phyloP scores from a whole-genome alignment of 1,140 invertebrate genomes.

The Bombus superbus region DNA sequence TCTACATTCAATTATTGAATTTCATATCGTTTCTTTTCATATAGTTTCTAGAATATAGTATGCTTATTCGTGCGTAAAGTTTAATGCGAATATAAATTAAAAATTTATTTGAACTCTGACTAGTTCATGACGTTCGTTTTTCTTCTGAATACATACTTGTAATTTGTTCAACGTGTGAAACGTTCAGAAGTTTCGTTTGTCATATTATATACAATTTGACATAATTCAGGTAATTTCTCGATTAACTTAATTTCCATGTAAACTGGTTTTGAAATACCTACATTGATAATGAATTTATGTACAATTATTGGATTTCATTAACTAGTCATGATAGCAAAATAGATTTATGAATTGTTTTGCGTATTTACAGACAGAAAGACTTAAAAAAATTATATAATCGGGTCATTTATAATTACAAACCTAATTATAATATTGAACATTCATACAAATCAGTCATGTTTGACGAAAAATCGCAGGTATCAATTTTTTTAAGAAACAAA shows the following conservation, averaged over 20 bases:
- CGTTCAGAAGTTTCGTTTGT: not conserved
- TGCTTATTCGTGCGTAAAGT: not conserved
- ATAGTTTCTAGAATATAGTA: too few species aligned
- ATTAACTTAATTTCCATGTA: not conserved
- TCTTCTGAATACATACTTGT: slow-evolving; percentile 6
- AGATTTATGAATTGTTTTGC: not conserved
- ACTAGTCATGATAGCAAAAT: not conserved
- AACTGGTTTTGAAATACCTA: not conserved
- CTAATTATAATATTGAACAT: not conserved
- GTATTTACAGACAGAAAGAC: slow-evolving; percentile 25
- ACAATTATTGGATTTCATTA: not conserved
- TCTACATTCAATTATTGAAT: not conserved
- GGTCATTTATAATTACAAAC: not conserved
- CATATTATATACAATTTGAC: not conserved
- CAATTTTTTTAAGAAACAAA: not conserved
- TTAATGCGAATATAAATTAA: not conserved
- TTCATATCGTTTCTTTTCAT: not conserved
- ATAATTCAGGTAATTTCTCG: not conserved
- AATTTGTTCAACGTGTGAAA: not conserved
- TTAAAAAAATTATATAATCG: not conserved
- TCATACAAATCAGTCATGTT: slow-evolving; percentile 9
- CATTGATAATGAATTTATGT: too few species aligned
- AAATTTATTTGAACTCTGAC: slow-evolving; percentile 37
- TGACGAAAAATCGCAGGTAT: not conserved
- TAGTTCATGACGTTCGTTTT: slow-evolving; percentile 39